These are phyloP conservation scores for Sebastes wilsoni DNA, from an alignment of 2,797 vertebrate species.

Conservation along the genomic window DNA sequence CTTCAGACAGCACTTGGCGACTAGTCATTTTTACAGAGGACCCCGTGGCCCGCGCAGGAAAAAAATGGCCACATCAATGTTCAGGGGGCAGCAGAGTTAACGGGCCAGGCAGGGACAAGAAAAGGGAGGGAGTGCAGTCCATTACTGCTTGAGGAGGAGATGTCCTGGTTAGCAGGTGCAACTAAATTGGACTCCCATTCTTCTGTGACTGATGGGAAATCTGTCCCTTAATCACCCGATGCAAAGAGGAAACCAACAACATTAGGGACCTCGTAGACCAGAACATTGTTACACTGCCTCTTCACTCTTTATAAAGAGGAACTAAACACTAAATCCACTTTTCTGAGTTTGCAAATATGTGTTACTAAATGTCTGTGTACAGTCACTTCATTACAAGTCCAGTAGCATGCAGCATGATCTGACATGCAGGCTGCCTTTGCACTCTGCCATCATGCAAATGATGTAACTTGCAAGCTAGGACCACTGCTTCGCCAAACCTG, in stretches of 20 bases:
- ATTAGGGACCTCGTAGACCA: constrained; percentile 11
- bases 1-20: constrained; percentile 65
- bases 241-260: constrained; percentile 35
- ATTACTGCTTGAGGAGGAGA: constrained; percentile 38
- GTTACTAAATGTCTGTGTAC: not conserved
- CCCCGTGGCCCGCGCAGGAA: constrained; percentile 37
- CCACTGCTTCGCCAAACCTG: too few species aligned
- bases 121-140: constrained; percentile 20
- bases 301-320: not conserved
- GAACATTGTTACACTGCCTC: not conserved
- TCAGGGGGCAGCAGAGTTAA: constrained; percentile 51
- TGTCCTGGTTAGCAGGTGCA: constrained; percentile 38
- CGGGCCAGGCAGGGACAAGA: not conserved
- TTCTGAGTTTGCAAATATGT: not conserved
- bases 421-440: too few species aligned
- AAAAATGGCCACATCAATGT: constrained; percentile 49
- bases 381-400: too few species aligned
- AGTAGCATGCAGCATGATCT: too few species aligned
- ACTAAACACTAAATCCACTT: not conserved
- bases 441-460: too few species aligned
- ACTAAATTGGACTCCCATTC: constrained; percentile 33
- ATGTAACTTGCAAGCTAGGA: too few species aligned
- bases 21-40: constrained; percentile 56
- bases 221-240: constrained; percentile 43
- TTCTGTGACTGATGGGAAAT: constrained; percentile 44